A percentile compares a stretch with the other conserved stretches of the same genome.
Conservation (phyloP, 2,888 invertebrate species). For the Heliconius sara region DNA sequence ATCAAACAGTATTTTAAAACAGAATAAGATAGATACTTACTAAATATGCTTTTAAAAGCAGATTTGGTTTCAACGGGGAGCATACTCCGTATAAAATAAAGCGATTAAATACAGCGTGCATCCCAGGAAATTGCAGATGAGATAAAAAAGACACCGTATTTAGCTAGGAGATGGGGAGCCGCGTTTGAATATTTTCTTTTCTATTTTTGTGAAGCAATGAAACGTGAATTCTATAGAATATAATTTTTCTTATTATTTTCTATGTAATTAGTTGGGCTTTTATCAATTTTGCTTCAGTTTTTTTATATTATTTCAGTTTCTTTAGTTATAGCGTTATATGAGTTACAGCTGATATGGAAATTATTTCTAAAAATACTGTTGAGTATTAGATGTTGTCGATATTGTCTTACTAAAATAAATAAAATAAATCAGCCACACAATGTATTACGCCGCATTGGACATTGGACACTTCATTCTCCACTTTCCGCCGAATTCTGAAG, state of each 20-base stretch:
- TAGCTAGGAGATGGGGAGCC: constrained; percentile 27
- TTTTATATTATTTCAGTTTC: not conserved
- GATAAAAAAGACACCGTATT: constrained; percentile 33
- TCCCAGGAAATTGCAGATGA: constrained; percentile 28
- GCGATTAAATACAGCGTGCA: constrained; percentile 30
- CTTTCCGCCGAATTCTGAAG: too few species aligned
- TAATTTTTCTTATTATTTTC: constrained; percentile 17
- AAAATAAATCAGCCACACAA: too few species aligned
- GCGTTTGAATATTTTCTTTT: constrained; percentile 23
- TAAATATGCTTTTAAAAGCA: constrained; percentile 24
- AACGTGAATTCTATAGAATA: constrained; percentile 24
- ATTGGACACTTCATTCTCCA: too few species aligned
- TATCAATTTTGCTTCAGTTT: not conserved
- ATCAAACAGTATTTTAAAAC: constrained; percentile 1
- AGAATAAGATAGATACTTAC: constrained; percentile 7
- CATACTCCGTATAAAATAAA: constrained; percentile 28
- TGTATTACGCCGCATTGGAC: too few species aligned
- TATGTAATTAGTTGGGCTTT: not conserved
- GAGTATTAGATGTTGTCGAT: too few species aligned
- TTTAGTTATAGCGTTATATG: not conserved
- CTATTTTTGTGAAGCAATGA: constrained; percentile 26
- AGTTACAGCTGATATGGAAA: too few species aligned
- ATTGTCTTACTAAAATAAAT: too few species aligned
- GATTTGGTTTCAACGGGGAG: constrained; percentile 24
- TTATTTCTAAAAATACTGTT: too few species aligned